Evolutionary conservation across 2,797 vertebrate genomes (phyloP).

Genomic region (Malurus splendens): DNA sequence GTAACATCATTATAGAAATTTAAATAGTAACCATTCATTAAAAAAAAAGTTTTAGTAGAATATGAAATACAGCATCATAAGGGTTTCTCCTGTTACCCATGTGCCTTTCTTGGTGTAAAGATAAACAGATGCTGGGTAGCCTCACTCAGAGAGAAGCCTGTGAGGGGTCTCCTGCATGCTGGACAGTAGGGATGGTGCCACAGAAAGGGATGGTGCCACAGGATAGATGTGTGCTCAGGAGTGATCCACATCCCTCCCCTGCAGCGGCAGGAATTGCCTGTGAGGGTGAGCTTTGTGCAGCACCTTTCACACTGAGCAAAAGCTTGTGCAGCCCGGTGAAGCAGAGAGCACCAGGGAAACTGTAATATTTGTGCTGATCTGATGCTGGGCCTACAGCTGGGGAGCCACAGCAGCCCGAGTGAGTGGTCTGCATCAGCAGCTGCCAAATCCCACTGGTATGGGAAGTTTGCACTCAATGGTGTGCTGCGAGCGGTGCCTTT

Average conservation of each 20-base stretch:
- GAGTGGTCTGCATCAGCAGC: neutral
- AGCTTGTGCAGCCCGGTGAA: no score
- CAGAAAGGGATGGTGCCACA: neutral
- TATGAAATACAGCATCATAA: neutral
- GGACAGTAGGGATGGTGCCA: neutral
- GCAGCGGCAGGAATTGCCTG: neutral
- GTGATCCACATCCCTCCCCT: no score
- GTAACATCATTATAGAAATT: neutral
- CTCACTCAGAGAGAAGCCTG: fast-evolving
- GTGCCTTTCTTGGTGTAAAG: neutral
- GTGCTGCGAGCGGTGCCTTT: neutral
- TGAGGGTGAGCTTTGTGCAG: fast-evolving
- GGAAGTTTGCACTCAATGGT: fast-evolving
- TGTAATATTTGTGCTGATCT: fast-evolving
- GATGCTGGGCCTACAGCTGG: neutral
- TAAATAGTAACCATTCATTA: neutral
- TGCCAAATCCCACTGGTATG: neutral
- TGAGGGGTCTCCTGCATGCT: no score
- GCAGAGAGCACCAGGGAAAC: neutral
- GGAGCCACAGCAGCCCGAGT: neutral
- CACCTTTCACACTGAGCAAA: no score
- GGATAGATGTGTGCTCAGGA: neutral
- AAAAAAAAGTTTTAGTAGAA: neutral
- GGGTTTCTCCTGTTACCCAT: neutral
- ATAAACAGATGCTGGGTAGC: neutral